Evolutionary conservation across 2,888 invertebrate genomes (phyloP).

Genomic region (Busseola fusca): DNA sequence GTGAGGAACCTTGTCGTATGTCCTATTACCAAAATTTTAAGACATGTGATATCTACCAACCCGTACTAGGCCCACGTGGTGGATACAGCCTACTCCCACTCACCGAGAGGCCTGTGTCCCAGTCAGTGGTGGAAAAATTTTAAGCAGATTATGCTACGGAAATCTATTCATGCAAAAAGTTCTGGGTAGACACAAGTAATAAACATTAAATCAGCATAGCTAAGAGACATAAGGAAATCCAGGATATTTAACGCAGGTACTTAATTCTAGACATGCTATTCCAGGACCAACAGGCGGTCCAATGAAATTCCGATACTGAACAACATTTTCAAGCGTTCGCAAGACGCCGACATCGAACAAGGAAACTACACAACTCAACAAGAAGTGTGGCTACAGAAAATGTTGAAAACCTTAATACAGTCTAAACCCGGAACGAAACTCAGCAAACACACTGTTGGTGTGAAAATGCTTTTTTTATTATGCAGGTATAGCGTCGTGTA

Average conservation of each 20-base stretch:
- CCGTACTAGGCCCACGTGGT: neutral
- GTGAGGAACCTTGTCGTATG: neutral
- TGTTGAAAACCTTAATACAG: slow-evolving; percentile 3
- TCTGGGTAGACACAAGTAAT: no score
- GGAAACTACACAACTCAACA: slow-evolving; percentile 1
- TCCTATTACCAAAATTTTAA: neutral
- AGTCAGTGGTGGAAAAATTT: neutral
- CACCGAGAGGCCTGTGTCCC: neutral
- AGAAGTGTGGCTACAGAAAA: slow-evolving; percentile 7
- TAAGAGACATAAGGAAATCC: neutral
- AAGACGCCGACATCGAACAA: slow-evolving; percentile 9
- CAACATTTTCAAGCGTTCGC: slow-evolving; percentile 10
- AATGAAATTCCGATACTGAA: slow-evolving; percentile 8
- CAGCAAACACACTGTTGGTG: slow-evolving; percentile 10
- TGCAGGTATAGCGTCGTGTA: slow-evolving; percentile 43
- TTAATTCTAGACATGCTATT: neutral
- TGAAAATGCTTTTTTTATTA: slow-evolving; percentile 34
- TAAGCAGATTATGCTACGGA: neutral
- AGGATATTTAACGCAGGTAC: neutral
- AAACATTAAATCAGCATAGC: neutral
- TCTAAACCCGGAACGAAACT: slow-evolving; percentile 9
- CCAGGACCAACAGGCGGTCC: slow-evolving; percentile 7
- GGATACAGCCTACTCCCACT: neutral
- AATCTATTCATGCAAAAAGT: neutral
- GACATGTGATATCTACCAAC: neutral